Evolutionary conservation across 2,888 invertebrate species (phyloP).

Genomic region (Hipparchia sbordonii): DNA sequence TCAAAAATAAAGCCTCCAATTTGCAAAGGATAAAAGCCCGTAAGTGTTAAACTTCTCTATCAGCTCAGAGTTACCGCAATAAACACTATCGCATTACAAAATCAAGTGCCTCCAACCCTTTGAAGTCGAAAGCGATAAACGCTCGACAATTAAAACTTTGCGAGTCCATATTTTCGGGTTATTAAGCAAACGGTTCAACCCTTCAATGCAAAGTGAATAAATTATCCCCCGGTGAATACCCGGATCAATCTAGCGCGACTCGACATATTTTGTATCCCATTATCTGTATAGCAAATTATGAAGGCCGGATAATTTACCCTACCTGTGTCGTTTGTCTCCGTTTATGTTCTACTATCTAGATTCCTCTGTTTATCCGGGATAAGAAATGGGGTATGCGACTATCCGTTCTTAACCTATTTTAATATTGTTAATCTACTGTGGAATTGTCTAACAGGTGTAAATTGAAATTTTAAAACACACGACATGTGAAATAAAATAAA

Average conservation of each 20-base stretch:
- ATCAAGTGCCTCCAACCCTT: slow-evolving; percentile 47
- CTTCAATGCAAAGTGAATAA: slow-evolving; percentile 35
- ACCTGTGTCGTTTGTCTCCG: no score
- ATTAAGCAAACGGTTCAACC: slow-evolving; percentile 59
- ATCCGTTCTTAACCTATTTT: no score
- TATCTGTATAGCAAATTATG: no score
- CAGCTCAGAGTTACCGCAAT: slow-evolving; percentile 27
- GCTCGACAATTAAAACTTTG: slow-evolving; percentile 64
- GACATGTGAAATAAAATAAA: no score
- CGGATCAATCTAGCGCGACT: background rate
- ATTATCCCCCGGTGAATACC: slow-evolving; percentile 6
- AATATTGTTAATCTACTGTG: no score
- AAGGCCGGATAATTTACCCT: no score
- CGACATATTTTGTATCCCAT: background rate
- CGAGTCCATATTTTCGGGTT: slow-evolving; percentile 63
- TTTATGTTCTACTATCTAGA: no score
- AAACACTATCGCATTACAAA: slow-evolving; percentile 43
- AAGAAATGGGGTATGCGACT: no score
- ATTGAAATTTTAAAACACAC: no score
- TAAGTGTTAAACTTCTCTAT: slow-evolving; percentile 26
- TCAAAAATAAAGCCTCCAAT: slow-evolving; percentile 10
- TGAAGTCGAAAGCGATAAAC: slow-evolving; percentile 52
- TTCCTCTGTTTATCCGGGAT: no score
- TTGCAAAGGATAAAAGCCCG: slow-evolving; percentile 12
- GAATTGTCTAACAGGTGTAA: no score